Evolutionary conservation across 2,797 vertebrate genomes (phyloP).

Genomic region (Salmo trutta): DNA sequence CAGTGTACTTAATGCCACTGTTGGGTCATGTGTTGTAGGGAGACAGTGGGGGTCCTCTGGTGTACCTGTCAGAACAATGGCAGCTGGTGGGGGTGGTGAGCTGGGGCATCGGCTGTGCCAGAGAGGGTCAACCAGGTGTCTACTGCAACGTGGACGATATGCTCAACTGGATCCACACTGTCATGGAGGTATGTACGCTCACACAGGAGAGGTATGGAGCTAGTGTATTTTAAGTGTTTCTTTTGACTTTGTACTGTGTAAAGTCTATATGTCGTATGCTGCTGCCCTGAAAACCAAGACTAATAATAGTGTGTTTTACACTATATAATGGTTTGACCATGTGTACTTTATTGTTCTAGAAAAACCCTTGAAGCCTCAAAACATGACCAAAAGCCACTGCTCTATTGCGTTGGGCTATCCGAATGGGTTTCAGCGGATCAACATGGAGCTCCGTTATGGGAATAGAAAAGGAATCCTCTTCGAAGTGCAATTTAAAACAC

Average conservation of each 20-base stretch:
- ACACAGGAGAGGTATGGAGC: not conserved
- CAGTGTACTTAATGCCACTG: not conserved
- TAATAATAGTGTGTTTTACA: not conserved
- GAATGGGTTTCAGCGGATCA: constrained; percentile 4
- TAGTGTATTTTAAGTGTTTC: not conserved
- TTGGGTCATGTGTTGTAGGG: constrained; percentile 71
- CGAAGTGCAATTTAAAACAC: not conserved
- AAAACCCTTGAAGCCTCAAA: constrained; percentile 55
- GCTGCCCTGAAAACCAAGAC: not conserved
- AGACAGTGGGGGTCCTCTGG: constrained; percentile 92
- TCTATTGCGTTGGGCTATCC: constrained; percentile 11
- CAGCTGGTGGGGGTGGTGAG: constrained; percentile 87
- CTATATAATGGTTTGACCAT: not conserved
- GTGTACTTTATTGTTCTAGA: constrained; percentile 46
- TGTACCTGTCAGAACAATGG: constrained; percentile 67
- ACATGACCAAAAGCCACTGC: not conserved
- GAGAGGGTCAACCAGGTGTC: constrained; percentile 77
- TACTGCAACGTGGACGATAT: constrained; percentile 81
- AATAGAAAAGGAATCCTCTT: constrained; percentile 4
- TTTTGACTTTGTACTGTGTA: not conserved
- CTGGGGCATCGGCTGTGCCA: constrained; percentile 90
- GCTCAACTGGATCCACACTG: constrained; percentile 83
- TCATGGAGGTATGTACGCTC: constrained; percentile 74
- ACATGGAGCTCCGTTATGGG: not conserved
- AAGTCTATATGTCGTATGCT: not conserved